Base-by-base conservation (phyloP, 1,140 invertebrate species). In the Leptinotarsa defecta region DNA sequence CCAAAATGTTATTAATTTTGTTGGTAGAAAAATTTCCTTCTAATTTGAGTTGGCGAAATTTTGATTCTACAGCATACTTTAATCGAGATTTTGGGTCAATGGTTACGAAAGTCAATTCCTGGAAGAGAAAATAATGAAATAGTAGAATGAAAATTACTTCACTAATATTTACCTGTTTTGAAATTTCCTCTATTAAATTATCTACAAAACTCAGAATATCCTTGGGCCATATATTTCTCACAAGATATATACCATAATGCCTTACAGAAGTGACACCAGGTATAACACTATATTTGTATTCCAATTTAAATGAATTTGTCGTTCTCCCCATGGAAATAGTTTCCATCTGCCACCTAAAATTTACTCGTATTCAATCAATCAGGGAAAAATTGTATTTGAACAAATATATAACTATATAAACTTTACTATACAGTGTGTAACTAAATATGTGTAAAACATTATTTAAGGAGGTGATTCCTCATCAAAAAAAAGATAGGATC, bases 331-430 rank as follows among this genome's bases (percentile, higher is more conserved):
- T 74, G 43, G 81, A 74, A 17, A 81, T 67, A 1, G 81, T 83
- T 74, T 85, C 79, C 79, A 86, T 72, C 67, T 85, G 84, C 84
- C 84, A 85, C 61, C 85, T 84, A 70, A 71, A 78, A 20, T 48
- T n/a, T 20, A 62, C 5, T n/a, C 61, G 20, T 6, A 20, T 8
- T 3, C 4, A n/a, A 17, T 62, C 61, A 62, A 62, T 62, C 34
- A 43, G 34, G 52, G 1, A 17, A 57, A 57, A 57, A 57, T 17
- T 57, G n/a, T 17, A 3, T 57, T 57, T n/a, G 2, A 57, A 15
- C n/a, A 8, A 34, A 34, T 8, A 34, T 34, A 8, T 34, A 8
- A 34, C 34, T 8, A 34, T 34, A 34, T 6, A 34, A 34, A 34
- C 6, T 34, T 22, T 22, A 22, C 22, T 22, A 22, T 22, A 22